Evolutionary conservation across 1,140 invertebrate genomes (phyloP).

Genomic region (Teleopsis dalmanni): DNA sequence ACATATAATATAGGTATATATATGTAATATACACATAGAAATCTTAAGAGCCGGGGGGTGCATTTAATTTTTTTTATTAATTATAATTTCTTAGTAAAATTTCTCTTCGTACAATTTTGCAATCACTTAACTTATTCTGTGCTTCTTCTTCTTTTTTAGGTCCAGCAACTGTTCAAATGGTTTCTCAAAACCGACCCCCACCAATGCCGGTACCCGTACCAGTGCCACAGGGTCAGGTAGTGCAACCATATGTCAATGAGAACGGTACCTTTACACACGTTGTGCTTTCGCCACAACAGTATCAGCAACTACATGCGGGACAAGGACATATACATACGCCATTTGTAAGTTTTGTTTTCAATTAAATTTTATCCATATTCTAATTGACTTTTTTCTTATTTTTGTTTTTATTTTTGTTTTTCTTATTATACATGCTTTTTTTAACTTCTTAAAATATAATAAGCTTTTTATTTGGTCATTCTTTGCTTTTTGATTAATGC

Average conservation of each 20-base stretch:
- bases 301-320: slow-evolving; percentile 52
- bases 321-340: slow-evolving; percentile 41
- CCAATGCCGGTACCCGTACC: slow-evolving; percentile 78
- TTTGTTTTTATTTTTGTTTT: neutral
- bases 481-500: no score
- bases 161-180: slow-evolving; percentile 75
- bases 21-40: no score
- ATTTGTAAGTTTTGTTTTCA: slow-evolving; percentile 31
- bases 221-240: slow-evolving; percentile 79
- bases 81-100: no score
- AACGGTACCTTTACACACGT: slow-evolving; percentile 77
- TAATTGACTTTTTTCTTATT: neutral
- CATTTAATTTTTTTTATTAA: no score
- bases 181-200: slow-evolving; percentile 67
- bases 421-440: neutral
- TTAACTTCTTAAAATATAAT: no score
- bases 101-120: no score
- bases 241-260: slow-evolving; percentile 85
- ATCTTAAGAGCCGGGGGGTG: no score
- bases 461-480: no score
- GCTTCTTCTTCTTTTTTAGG: slow-evolving; percentile 40
- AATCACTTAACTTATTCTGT: no score
- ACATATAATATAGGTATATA: no score
- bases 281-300: slow-evolving; percentile 67
- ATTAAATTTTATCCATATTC: neutral